Base-by-base conservation (phyloP, 2,797 vertebrate species). In the Zenarchopterus dispar region DNA sequence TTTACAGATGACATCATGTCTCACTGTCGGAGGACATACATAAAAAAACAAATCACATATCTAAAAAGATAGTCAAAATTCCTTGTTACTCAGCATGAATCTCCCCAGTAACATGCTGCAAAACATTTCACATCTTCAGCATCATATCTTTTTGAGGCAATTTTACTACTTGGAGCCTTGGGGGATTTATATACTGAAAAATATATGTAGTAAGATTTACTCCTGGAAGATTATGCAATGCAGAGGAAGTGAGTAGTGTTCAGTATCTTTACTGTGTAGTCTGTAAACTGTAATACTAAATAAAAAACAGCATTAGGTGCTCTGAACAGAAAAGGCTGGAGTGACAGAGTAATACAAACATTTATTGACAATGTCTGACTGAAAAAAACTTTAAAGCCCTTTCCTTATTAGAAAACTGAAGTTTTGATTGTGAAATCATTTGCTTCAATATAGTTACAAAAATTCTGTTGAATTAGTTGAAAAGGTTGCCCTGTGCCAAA, bases 161-260 rank as follows among this genome's bases (percentile, higher is more conserved):
- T 59, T 64, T 78, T 49, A 51, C 60, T 66, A 45, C 22, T 8
- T 8, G n/a, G 6, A n/a, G 49, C 60, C 54, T 59, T n/a, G 1
- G 41, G 62, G 56, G 46, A 50, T 5, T 51, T 46, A 36, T 62
- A 51, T 66, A 63, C 79, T 82, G 62, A 70, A 78, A 80, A 77
- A 6, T 23, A 6, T 13, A 39, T 36, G 13, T 13, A 15, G 11
- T 39, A 39, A 39, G 36, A 39, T 15, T 39, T 15, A 60, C 66
- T 60, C 55, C 31, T 55, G 28, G 50, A 61, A 31, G 42, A 53
- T 82, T 78, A 75, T 62, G 47, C 71, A 75, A 72, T 47, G 53
- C 19, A 26, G 36, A 56, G 47, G 21, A 61, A 62, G 61, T 6
- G n/a, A 52, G 49, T 13, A 15, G 4, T 53, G 28, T 74, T 73